phyloP scores from a whole-genome alignment of 2,113 vertebrate genomes.

The Crotalus viridis region DNA sequence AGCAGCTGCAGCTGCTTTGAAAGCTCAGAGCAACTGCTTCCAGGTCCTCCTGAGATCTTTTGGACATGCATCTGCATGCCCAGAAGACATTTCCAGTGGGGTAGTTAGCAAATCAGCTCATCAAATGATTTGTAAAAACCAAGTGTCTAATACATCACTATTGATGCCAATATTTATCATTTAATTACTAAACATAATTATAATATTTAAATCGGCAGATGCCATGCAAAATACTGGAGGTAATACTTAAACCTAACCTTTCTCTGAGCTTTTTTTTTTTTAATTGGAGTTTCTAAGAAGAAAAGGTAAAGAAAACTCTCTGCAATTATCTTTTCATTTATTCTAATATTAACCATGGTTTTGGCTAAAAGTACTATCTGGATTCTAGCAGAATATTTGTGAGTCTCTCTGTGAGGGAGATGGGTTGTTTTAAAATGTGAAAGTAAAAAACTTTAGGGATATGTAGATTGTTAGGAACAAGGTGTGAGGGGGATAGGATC shows the following conservation, averaged over 20 bases:
- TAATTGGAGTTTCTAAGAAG: background rate
- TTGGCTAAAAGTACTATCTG: background rate
- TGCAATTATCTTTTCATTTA: background rate
- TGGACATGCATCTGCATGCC: background rate
- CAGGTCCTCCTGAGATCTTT: background rate
- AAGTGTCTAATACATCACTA: background rate
- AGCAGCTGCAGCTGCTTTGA: background rate
- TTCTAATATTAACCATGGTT: background rate
- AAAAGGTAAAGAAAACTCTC: background rate
- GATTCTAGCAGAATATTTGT: background rate
- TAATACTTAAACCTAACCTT: background rate
- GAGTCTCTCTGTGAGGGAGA: background rate
- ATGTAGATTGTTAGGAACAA: background rate
- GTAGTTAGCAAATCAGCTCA: background rate
- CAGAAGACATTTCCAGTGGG: background rate
- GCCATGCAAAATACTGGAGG: background rate
- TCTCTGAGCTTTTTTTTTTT: background rate
- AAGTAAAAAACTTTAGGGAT: background rate
- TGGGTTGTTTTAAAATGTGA: background rate
- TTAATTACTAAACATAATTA: background rate
- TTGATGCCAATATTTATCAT: conserved; percentile 13
- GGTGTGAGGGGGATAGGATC: background rate
- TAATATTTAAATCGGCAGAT: background rate
- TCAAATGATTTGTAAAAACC: background rate
- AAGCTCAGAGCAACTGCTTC: background rate